These are phyloP conservation scores for Agriotes lineatus DNA, from an alignment of 2,888 invertebrate genomes.

Conservation along the genomic window DNA sequence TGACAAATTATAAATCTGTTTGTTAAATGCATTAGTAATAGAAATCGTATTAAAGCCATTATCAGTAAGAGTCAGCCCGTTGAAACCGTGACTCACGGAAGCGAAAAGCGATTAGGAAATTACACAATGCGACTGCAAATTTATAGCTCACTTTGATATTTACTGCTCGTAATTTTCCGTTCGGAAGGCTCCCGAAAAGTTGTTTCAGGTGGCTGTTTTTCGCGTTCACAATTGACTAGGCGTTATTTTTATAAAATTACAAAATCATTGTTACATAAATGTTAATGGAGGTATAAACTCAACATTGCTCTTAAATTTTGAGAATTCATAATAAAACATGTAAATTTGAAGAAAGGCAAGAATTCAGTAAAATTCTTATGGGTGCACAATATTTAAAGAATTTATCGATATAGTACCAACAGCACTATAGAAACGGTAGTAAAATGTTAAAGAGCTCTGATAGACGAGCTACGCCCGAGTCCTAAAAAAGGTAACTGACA, in stretches of 20 bases:
- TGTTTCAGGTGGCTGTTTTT: slow-evolving; percentile 8
- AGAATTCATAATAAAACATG: too few relatives aligned
- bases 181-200: slow-evolving; percentile 18
- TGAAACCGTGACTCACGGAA: slow-evolving; percentile 42
- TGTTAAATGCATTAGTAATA: slow-evolving; percentile 41
- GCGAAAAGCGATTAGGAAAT: slow-evolving; percentile 44
- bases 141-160: slow-evolving; percentile 34
- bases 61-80: slow-evolving; percentile 43
- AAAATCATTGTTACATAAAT: background rate
- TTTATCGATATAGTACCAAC: too few relatives aligned
- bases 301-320: too few relatives aligned
- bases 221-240: background rate
- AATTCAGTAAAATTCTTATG: too few relatives aligned
- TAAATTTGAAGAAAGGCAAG: too few relatives aligned
- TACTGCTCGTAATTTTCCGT: slow-evolving; percentile 28
- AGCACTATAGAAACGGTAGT: too few relatives aligned
- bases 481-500: too few relatives aligned
- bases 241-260: background rate
- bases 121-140: slow-evolving; percentile 41
- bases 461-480: too few relatives aligned
- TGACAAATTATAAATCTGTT: slow-evolving; percentile 38
- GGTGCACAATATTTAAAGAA: too few relatives aligned
- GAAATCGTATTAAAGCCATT: slow-evolving; percentile 44
- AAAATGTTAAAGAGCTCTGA: too few relatives aligned
- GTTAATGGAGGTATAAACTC: too few relatives aligned